These are phyloP conservation scores for Semnornis frantzii DNA, from an alignment of 2,113 vertebrate genomes.

Conservation along the genomic window DNA sequence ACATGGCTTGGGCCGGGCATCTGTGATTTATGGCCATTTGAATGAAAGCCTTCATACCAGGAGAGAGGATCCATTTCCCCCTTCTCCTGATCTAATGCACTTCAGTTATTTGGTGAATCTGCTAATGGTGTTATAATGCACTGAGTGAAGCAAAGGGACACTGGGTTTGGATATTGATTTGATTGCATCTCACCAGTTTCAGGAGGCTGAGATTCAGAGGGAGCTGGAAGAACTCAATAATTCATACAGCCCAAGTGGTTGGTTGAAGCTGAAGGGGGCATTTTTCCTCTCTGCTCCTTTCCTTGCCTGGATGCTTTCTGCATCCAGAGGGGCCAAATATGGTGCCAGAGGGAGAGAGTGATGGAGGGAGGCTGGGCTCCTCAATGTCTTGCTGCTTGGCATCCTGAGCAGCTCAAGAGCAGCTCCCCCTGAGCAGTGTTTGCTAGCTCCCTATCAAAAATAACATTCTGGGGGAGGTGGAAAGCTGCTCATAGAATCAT, in stretches of 20 bases:
- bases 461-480: not conserved
- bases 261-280: not conserved
- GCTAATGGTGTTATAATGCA: conserved; percentile 71
- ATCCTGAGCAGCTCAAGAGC: not conserved
- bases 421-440: not conserved
- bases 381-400: not conserved
- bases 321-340: not conserved
- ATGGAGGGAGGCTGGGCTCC: not conserved
- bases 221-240: conserved; percentile 61
- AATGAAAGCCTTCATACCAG: not conserved
- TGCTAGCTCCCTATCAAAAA: not conserved
- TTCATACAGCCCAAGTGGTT: conserved; percentile 42
- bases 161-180: conserved; percentile 53
- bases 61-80: conserved; percentile 51
- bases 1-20: not conserved
- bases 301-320: not conserved
- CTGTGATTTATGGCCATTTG: conserved; percentile 23
- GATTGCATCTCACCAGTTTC: conserved; percentile 43
- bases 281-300: not conserved
- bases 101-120: conserved; percentile 71
- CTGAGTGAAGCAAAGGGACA: conserved; percentile 57
- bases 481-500: not conserved
- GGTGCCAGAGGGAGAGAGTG: not conserved
- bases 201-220: conserved; percentile 22
- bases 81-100: conserved; percentile 59